These are phyloP conservation scores for Euplagia quadripunctaria DNA, from an alignment of 2,888 invertebrate genomes.

Conservation along the genomic window DNA sequence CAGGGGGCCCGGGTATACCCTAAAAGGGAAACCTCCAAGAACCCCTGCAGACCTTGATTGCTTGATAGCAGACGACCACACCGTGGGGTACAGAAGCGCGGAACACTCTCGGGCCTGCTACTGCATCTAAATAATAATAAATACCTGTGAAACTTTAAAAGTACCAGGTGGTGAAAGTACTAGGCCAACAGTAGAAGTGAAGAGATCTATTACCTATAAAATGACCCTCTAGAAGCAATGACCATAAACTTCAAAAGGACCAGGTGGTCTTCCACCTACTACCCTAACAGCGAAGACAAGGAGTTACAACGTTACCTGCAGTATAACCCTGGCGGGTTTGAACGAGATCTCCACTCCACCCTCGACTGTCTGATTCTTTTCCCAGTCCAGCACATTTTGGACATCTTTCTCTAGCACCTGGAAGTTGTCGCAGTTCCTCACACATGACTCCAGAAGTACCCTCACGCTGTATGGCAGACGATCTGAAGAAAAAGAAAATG, in stretches of 20 bases:
- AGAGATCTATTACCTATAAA: too few relatives aligned
- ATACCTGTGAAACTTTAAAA: too few relatives aligned
- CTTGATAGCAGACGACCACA: too few relatives aligned
- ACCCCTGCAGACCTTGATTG: too few relatives aligned
- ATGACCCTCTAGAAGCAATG: too few relatives aligned
- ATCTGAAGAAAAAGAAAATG: slow-evolving; percentile 76
- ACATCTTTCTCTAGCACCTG: slow-evolving; percentile 96
- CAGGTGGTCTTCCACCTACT: too few relatives aligned
- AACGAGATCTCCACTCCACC: slow-evolving; percentile 97
- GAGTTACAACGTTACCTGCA: slow-evolving; percentile 90
- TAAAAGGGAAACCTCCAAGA: too few relatives aligned
- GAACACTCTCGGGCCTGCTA: too few relatives aligned
- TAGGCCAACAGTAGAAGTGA: background rate
- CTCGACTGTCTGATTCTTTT: slow-evolving; percentile 89
- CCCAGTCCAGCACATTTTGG: slow-evolving; percentile 95
- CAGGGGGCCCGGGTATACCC: too few relatives aligned
- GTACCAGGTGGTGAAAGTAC: background rate
- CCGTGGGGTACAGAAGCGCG: too few relatives aligned
- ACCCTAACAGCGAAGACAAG: background rate
- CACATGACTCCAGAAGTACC: slow-evolving; percentile 97
- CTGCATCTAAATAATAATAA: too few relatives aligned
- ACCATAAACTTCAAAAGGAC: too few relatives aligned
- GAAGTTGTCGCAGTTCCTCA: slow-evolving; percentile 98
- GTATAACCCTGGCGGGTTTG: slow-evolving; percentile 97
- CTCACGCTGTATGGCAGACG: slow-evolving; percentile 96